Percentiles rank a stretch among this genome's conserved stretches.
Evolutionary conservation across 2,888 invertebrate genomes (phyloP).

Genomic region (Dilophus febrilis): DNA sequence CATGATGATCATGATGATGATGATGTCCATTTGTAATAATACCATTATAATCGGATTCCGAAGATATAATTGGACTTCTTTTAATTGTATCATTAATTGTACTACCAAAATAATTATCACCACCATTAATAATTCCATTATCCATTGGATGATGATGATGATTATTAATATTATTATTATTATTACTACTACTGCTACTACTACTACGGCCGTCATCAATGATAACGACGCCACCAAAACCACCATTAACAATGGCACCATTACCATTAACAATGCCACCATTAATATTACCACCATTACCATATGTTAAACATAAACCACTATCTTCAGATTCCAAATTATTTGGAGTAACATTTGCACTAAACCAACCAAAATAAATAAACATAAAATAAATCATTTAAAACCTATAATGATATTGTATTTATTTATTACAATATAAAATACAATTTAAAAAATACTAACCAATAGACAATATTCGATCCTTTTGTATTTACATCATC

Average conservation of each 20-base stretch:
- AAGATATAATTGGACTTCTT: too few relatives aligned
- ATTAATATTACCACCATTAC: constrained; percentile 10
- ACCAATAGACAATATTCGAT: constrained; percentile 5
- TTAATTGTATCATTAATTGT: too few relatives aligned
- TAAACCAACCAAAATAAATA: constrained; percentile 4
- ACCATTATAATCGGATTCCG: too few relatives aligned
- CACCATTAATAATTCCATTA: constrained; percentile 13
- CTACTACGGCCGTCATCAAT: constrained; percentile 12
- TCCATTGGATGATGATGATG: constrained; percentile 4
- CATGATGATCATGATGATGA: neutral
- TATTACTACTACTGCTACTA: constrained; percentile 12
- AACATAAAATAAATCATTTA: neutral
- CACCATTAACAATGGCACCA: too few relatives aligned
- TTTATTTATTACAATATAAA: neutral
- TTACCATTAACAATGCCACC: too few relatives aligned
- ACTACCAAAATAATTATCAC: too few relatives aligned
- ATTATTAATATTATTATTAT: constrained; percentile 4
- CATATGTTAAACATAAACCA: constrained; percentile 21
- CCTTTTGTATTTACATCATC: constrained; percentile 13
- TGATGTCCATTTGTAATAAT: neutral
- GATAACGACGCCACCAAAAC: too few relatives aligned
- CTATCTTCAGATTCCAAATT: constrained; percentile 18
- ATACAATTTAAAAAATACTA: neutral
- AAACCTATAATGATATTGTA: too few relatives aligned
- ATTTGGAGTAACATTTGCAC: constrained; percentile 13